A percentile compares a stretch with the other conserved stretches of the same genome.
These are phyloP conservation scores for Podocnemis expansa DNA, from an alignment of 2,113 vertebrate genomes.

Conservation along the genomic window DNA sequence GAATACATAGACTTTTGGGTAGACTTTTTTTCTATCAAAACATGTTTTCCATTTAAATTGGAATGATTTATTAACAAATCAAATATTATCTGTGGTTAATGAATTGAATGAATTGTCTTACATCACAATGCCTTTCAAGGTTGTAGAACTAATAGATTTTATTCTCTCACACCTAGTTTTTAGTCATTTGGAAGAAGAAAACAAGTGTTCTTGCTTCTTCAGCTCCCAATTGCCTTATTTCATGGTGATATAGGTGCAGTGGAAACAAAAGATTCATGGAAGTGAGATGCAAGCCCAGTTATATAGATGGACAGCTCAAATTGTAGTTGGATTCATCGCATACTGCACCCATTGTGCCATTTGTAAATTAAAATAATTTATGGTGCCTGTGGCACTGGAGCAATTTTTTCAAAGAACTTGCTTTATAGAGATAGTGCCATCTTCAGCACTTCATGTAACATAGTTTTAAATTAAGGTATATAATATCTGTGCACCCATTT, in stretches of 20 bases:
- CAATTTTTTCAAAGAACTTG: not conserved
- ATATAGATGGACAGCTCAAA: not conserved
- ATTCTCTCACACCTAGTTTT: not conserved
- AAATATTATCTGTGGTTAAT: not conserved
- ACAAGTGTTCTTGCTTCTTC: not conserved
- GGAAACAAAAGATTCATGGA: not conserved
- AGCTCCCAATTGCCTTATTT: not conserved
- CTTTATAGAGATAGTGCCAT: rapidly evolving
- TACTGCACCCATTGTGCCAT: not conserved
- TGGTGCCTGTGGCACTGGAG: not conserved
- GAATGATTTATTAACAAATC: not conserved
- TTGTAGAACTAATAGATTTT: not conserved
- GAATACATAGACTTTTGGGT: not conserved
- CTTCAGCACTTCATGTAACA: not conserved
- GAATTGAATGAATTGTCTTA: not conserved
- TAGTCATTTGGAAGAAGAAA: not conserved
- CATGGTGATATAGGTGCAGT: not conserved
- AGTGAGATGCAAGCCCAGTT: not conserved
- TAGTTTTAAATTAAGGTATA: not conserved
- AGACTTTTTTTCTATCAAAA: not conserved
- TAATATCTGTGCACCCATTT: rapidly evolving
- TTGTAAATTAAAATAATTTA: not conserved
- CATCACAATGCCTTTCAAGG: not conserved
- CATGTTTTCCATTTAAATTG: not conserved
- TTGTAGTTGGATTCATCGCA: not conserved